Evolutionary conservation across 2,797 vertebrate species (phyloP), one percentile per base, ranked within the genome.

Genomic region (Pangasius macronema): DNA sequence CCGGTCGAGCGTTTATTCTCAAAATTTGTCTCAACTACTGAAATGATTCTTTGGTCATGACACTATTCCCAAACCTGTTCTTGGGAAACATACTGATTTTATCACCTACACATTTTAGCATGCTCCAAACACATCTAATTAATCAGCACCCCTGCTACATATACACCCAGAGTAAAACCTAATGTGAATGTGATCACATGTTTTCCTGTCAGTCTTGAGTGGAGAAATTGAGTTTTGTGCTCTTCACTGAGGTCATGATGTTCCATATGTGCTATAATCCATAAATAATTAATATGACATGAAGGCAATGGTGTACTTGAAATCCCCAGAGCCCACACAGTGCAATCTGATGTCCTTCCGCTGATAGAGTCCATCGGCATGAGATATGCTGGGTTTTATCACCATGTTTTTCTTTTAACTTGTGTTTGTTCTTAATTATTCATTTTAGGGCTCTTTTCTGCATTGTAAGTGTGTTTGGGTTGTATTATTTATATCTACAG

Each of bases 211-310:
- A 57, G 77, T 11, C 11, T 39, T 39, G 30, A 27, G 18, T 81
- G 55, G 55, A 39, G 33, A 59, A 59, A 39, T 61, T 55, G 39
- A 57, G 3, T 57, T 80, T 36, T 2, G 53, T 57, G 9, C 4
- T 57, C 18, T 57, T 59, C 76, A 57, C 30, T 57, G 20, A 46
- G 59, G 57, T 61, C 80, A 82, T 8, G 57, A 82, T 46, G 39
- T 63, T 42, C 36, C 13, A 63, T 63, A 81, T 59, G 33, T 81
- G 20, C 33, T 61, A 61, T 39, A 59, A 61, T 82, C 10, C 51
- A 61, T 61, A 61, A 63, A 82, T 82, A 63, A 82, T 63, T 63
- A 39, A 82, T 82, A 82, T 61, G 36, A 82, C 79, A 27, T 59
- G 55, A 61, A 24, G 30, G 33, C 77, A 36, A 10, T 53, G 75